Evolutionary conservation across 1,140 invertebrate species (phyloP).

Genomic region (Andrena cerasifolii): DNA sequence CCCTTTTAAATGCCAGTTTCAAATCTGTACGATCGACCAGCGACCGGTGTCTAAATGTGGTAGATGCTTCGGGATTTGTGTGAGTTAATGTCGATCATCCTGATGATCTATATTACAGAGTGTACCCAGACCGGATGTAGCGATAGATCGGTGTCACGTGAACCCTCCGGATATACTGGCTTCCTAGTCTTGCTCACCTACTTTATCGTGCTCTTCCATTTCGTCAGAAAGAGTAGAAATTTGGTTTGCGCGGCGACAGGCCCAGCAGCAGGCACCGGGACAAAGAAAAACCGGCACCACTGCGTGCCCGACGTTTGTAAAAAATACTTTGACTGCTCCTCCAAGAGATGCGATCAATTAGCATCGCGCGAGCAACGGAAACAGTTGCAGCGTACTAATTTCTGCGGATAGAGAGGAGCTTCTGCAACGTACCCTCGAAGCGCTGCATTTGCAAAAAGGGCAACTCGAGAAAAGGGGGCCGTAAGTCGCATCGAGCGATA

Average conservation of each 20-base stretch:
- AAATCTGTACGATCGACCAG: not conserved
- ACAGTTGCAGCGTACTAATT: too few species aligned
- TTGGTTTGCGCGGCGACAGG: not conserved
- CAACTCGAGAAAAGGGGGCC: too few species aligned
- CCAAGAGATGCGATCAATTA: too few species aligned
- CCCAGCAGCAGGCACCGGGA: not conserved
- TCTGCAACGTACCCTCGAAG: too few species aligned
- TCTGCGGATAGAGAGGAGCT: too few species aligned
- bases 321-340: too few species aligned
- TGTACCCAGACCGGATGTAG: constrained; percentile 75
- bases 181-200: constrained; percentile 78
- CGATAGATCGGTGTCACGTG: constrained; percentile 78
- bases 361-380: too few species aligned
- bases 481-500: too few species aligned
- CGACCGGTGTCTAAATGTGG: constrained; percentile 3
- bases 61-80: constrained; percentile 41
- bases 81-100: constrained; percentile 60
- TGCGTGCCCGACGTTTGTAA: not conserved
- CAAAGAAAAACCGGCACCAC: not conserved
- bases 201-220: constrained; percentile 71
- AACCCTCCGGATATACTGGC: constrained; percentile 78
- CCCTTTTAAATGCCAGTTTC: not conserved
- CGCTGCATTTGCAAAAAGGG: too few species aligned
- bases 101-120: constrained; percentile 68
- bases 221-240: constrained; percentile 66